Evolutionary conservation across 2,888 invertebrate genomes (phyloP).

Genomic region (Rosalia funebris): DNA sequence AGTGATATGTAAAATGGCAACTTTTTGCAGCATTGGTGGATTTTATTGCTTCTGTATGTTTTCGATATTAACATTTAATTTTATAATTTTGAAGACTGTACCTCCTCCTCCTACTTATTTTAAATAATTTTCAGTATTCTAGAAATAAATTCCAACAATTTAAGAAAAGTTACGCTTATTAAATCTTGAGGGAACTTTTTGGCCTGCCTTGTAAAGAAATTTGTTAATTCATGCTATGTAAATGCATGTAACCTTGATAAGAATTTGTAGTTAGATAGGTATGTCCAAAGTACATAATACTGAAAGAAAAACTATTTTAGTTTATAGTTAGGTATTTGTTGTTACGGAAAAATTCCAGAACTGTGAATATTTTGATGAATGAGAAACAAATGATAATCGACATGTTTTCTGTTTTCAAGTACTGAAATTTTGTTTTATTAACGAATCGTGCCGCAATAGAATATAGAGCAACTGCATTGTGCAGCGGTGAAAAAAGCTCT

Average conservation of each 20-base stretch:
- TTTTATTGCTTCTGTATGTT: conserved; percentile 10
- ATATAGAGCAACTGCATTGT: neutral
- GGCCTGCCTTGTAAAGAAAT: conserved; percentile 45
- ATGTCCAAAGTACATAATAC: conserved; percentile 61
- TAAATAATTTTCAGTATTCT: neutral
- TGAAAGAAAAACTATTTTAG: conserved; percentile 44
- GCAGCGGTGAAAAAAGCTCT: conserved; percentile 11
- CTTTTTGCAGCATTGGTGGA: conserved; percentile 17
- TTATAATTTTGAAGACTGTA: conserved; percentile 2
- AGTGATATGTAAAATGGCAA: conserved; percentile 2
- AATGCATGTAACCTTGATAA: conserved; percentile 61
- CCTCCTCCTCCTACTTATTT: neutral
- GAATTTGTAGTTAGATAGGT: conserved; percentile 61
- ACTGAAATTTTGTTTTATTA: conserved; percentile 38
- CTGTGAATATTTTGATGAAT: conserved; percentile 41
- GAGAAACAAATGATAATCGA: conserved; percentile 34
- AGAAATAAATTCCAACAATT: conserved; percentile 21
- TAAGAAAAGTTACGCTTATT: conserved; percentile 29
- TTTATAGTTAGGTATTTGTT: conserved; percentile 45
- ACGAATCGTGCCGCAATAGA: conserved; percentile 17
- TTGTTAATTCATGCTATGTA: conserved; percentile 63
- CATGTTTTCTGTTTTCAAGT: conserved; percentile 45
- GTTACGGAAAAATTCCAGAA: conserved; percentile 41
- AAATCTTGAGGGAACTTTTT: conserved; percentile 27
- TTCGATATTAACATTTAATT: neutral